Conservation (phyloP, 2,888 invertebrate genomes). For the Clitarchus hookeri region DNA sequence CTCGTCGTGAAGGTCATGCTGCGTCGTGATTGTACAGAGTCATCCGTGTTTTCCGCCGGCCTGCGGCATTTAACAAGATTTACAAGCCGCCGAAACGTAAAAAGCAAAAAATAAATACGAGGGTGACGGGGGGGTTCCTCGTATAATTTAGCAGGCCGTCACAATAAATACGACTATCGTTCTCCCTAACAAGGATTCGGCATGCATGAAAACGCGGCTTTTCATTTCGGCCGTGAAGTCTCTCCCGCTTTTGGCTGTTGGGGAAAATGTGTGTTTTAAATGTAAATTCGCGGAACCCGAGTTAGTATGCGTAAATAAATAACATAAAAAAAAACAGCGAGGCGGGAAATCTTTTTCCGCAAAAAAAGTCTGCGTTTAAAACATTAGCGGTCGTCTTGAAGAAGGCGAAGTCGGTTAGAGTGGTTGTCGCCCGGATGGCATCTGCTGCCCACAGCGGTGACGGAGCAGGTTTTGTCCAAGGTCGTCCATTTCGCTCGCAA, state of each 20-base stretch:
- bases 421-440: no score
- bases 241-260: background rate
- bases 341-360: no score
- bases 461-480: no score
- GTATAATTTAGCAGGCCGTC: background rate
- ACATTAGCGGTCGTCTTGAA: background rate
- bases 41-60: no score
- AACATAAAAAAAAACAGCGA: background rate
- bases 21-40: no score
- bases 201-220: background rate
- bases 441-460: no score
- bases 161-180: background rate
- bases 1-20: no score
- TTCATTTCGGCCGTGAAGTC: background rate
- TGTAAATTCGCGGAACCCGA: background rate
- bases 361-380: background rate
- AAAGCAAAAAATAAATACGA: no score
- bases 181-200: constrained; percentile 8
- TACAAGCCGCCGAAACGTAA: no score
- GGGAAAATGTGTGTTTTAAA: background rate
- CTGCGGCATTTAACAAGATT: no score
- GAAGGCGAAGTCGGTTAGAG: background rate
- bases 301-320: background rate
- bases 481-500: no score
- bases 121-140: no score